Percentiles rank a stretch among this genome's conserved stretches.
Conservation (phyloP, 2,797 vertebrate species). For the Pygocentrus nattereri region DNA sequence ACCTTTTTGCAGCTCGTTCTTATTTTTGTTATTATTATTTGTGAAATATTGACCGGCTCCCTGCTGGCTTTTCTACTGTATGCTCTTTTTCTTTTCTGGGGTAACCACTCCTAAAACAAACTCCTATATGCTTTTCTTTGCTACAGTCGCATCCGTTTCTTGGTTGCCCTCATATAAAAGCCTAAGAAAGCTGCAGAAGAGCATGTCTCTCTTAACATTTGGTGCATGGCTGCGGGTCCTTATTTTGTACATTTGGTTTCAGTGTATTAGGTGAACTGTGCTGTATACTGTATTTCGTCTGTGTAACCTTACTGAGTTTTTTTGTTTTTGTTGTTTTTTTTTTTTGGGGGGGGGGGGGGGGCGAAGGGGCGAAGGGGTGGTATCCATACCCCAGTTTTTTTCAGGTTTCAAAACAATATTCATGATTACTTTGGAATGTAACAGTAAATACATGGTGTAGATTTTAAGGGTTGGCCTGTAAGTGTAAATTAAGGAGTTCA, state of each 20-base stretch:
- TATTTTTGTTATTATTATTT: background rate
- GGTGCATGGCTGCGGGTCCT: conserved; percentile 29
- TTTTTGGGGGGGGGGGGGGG: too few species aligned
- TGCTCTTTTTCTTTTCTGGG: conserved; percentile 4
- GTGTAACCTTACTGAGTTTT: conserved; percentile 25
- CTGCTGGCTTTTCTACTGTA: conserved; percentile 37
- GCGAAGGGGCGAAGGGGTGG: too few species aligned
- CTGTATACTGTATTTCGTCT: conserved; percentile 44
- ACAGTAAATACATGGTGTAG: conserved; percentile 30
- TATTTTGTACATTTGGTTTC: conserved; percentile 49
- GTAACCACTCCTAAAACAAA: conserved; percentile 21
- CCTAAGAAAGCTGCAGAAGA: background rate
- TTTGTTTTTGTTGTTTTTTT: too few species aligned
- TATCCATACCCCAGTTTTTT: too few species aligned
- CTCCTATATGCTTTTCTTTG: conserved; percentile 38
- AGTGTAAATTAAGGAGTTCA: background rate
- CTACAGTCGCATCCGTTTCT: conserved; percentile 8
- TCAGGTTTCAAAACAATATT: background rate
- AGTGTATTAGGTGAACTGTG: conserved; percentile 28
- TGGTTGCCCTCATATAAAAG: conserved; percentile 28
- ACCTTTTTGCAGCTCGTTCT: conserved; percentile 4
- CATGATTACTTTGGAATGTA: conserved; percentile 37
- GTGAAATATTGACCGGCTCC: background rate
- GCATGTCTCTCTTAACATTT: conserved; percentile 28
- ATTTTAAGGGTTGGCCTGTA: conserved; percentile 33